Evolutionary conservation across 2,888 invertebrate genomes (phyloP), one percentile per base, ranked within the genome.

Genomic region (Pristionchus exspectatus): DNA sequence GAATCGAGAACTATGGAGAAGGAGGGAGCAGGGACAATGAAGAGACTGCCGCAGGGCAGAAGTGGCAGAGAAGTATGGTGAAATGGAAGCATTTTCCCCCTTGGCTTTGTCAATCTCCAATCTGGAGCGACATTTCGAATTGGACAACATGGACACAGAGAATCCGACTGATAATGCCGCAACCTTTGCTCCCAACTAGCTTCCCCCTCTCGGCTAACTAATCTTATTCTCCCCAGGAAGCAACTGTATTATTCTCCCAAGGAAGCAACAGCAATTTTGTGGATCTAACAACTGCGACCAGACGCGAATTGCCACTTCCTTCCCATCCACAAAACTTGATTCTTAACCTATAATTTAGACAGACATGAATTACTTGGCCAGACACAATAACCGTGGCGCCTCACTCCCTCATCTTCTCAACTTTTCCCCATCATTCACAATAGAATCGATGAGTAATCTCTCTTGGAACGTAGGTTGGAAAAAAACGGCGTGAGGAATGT

Each of bases 321-420:
- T 38, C 18, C 38, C 74, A 74, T 10, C 74, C 74, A 74, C 74
- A 38, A 74, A 74, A 74, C 74, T 74, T 74, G 38, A 38, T 33
- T 74, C 74, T 74, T 44, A 74, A 33, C 38, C 74, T 74, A 38
- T 74, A 74, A 74, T 74, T 74, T 74, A 18, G 18, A 27, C 69
- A 69, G 63, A 63, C 63, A 63, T 63, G 63, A 63, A 63, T 74
- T 24, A 33, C 74, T 38, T 44, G 9, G 44, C n/a, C 81, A 81
- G 44, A 81, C 81, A 81, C 81, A 81, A 81, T 81, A 50, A 81
- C 44, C 81, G 12, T 54, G 81, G 81, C 50, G 81, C 81, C 77
- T 16, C 63, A 63, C 63, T 63, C 63, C n/a, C 77, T 77, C 77
- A 27, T 27, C 50, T 33, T 33, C 81, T 81, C 81, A 81, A 50